Evolutionary conservation across 2,888 invertebrate species (phyloP).

Genomic region (Carterocephalus palaemon): DNA sequence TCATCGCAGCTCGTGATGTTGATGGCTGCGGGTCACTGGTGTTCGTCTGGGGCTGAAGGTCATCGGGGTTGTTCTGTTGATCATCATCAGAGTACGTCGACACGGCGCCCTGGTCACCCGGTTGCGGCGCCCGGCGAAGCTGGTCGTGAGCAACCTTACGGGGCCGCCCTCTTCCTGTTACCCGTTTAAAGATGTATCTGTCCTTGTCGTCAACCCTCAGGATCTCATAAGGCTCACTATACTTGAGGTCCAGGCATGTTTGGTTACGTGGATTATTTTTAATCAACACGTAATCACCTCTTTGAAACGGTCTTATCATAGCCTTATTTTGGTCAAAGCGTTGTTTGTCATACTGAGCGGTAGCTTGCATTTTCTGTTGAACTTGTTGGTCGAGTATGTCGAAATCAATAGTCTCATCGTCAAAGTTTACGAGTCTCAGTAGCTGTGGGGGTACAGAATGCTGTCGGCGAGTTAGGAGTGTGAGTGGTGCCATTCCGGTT

Average conservation of each 20-base stretch:
- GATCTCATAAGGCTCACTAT: conserved; percentile 30
- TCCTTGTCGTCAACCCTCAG: conserved; percentile 29
- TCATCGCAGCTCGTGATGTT: neutral
- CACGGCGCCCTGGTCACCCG: conserved; percentile 27
- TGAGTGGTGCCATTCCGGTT: conserved; percentile 4
- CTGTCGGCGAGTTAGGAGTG: too few species aligned
- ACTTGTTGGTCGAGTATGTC: conserved; percentile 26
- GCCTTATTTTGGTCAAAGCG: conserved; percentile 28
- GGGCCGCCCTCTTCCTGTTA: too few species aligned
- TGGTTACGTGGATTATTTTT: conserved; percentile 33
- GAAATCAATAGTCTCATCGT: conserved; percentile 25
- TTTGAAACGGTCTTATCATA: conserved; percentile 22
- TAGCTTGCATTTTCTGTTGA: conserved; percentile 26
- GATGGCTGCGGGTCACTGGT: neutral
- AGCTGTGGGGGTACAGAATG: conserved; percentile 15
- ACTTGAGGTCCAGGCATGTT: conserved; percentile 31
- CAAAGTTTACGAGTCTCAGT: conserved; percentile 26
- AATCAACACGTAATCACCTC: conserved; percentile 29
- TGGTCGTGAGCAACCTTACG: too few species aligned
- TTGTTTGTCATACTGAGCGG: conserved; percentile 25
- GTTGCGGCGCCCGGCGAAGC: conserved; percentile 31
- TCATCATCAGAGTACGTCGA: conserved; percentile 14
- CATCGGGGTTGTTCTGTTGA: neutral
- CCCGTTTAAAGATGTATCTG: conserved; percentile 30
- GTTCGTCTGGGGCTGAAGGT: neutral